A percentile compares a stretch with the other conserved stretches of the same genome.
phyloP scores from a whole-genome alignment of 1,140 invertebrate genomes.

The Lasaia peninsularis region DNA sequence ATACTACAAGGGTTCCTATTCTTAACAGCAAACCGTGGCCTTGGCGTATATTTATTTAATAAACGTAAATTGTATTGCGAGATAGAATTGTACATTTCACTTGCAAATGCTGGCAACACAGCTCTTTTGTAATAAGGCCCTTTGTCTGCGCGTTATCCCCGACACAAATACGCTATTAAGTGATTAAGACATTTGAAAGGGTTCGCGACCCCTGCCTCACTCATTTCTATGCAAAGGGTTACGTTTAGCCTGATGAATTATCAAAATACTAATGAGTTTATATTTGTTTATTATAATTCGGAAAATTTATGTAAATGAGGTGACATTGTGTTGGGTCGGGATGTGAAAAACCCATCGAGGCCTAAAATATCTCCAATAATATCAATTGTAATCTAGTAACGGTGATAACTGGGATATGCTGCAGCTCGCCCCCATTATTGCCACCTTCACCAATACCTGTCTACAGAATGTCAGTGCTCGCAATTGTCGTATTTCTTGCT shows the following conservation, averaged over 20 bases:
- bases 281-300: not conserved
- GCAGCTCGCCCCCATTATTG: too few species aligned
- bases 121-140: conserved; percentile 12
- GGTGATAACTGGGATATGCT: too few species aligned
- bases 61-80: conserved; percentile 3
- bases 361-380: too few species aligned
- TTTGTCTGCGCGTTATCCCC: conserved; percentile 33
- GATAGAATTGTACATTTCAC: conserved; percentile 7
- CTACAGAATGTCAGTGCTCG: too few species aligned
- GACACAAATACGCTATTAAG: conserved; percentile 45
- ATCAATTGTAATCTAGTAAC: too few species aligned
- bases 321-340: too few species aligned
- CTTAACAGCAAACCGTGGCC: not conserved
- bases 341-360: too few species aligned
- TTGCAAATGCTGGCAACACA: not conserved
- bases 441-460: too few species aligned
- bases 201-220: conserved; percentile 25
- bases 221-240: not conserved
- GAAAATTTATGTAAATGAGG: too few species aligned
- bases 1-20: not conserved
- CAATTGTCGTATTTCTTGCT: too few species aligned
- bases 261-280: not conserved
- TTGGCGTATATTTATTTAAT: not conserved
- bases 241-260: conserved; percentile 1
- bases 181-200: conserved; percentile 46